These are phyloP conservation scores for Otolemur garnettii DNA, from an alignment of 2,113 vertebrate species.

Conservation along the genomic window DNA sequence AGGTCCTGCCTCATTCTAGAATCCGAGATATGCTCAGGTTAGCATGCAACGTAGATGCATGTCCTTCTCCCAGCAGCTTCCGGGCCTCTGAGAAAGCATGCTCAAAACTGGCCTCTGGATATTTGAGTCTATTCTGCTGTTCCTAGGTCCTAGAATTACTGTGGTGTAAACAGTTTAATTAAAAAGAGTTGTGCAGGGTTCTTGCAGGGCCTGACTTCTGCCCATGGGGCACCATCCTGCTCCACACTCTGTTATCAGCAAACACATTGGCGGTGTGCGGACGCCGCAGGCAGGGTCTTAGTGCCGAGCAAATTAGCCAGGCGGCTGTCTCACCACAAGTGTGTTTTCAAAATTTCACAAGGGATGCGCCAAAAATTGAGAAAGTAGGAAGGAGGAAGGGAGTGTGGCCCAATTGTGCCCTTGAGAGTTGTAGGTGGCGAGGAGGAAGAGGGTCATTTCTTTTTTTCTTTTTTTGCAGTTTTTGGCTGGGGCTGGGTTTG, in stretches of 20 bases:
- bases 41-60: fast-evolving
- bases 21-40: background rate
- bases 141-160: background rate
- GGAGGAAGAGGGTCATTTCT: no score
- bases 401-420: background rate
- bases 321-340: background rate
- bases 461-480: no score
- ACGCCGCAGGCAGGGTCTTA: background rate
- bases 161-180: background rate
- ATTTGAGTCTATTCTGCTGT: background rate
- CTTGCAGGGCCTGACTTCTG: background rate
- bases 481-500: no score
- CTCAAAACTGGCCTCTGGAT: background rate
- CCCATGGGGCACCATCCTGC: background rate
- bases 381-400: background rate
- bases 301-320: fast-evolving
- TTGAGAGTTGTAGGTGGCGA: background rate
- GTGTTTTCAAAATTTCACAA: background rate
- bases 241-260: background rate
- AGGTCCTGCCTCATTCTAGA: background rate
- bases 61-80: background rate
- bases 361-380: background rate
- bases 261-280: fast-evolving
- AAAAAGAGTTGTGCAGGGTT: background rate
- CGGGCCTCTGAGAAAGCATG: background rate